Conservation (phyloP, 2,113 vertebrate genomes). For the Tychaedon coryphoeus region DNA sequence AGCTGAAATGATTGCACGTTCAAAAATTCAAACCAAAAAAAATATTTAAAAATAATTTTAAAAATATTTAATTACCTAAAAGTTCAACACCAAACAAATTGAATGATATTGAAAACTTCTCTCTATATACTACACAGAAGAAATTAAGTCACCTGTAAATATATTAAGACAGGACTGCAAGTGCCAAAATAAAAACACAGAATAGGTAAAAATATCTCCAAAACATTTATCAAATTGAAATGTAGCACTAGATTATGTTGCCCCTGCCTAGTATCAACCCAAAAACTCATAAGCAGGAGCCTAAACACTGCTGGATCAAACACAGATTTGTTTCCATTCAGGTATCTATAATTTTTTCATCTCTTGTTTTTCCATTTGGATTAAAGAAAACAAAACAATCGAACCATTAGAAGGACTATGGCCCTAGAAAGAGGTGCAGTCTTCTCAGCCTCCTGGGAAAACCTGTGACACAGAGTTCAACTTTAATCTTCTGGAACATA, state of each 20-base stretch:
- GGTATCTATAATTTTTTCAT: background rate
- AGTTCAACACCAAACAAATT: background rate
- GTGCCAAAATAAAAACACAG: background rate
- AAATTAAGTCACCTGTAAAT: background rate
- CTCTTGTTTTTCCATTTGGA: background rate
- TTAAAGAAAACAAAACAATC: background rate
- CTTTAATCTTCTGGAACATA: background rate
- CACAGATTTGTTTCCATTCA: background rate
- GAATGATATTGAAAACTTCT: background rate
- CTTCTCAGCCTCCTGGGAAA: background rate
- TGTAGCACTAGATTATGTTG: background rate
- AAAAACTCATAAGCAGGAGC: background rate
- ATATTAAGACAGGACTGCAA: background rate
- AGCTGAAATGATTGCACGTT: background rate
- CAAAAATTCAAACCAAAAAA: background rate
- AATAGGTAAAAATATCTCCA: rapidly evolving
- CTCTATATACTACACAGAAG: background rate
- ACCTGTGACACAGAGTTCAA: background rate
- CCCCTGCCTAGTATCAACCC: background rate
- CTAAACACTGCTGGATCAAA: background rate
- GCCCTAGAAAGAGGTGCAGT: background rate
- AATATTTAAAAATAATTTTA: background rate
- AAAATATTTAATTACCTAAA: background rate
- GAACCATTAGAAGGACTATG: background rate
- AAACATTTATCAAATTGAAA: background rate